phyloP scores from a whole-genome alignment of 2,797 vertebrate species.

The Prionace glauca region DNA sequence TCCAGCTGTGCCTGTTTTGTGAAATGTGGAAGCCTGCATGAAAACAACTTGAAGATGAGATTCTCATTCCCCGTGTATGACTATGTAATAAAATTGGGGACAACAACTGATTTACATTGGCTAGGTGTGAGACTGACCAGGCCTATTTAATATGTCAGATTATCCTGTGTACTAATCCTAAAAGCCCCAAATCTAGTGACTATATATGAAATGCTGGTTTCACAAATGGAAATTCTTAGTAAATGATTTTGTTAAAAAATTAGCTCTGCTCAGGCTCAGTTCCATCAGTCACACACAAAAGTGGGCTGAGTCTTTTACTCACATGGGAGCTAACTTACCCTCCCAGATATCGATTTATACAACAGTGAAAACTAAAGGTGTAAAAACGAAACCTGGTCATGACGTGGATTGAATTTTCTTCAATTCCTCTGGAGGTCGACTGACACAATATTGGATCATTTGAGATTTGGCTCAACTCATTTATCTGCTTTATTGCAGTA shows the following conservation, averaged over 20 bases:
- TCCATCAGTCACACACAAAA: background rate
- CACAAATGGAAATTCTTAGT: background rate
- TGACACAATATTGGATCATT: background rate
- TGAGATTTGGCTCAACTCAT: background rate
- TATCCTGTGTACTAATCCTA: background rate
- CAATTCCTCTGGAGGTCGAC: background rate
- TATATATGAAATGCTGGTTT: background rate
- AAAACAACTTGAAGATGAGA: background rate
- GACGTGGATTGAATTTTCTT: background rate
- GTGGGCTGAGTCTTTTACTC: background rate
- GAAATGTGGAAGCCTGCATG: background rate
- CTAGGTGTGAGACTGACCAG: background rate
- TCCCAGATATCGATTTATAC: background rate
- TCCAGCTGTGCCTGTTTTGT: background rate
- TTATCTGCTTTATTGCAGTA: background rate
- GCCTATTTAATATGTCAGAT: background rate
- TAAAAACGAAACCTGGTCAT: background rate
- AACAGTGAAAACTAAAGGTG: background rate
- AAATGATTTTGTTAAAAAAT: background rate
- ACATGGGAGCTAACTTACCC: background rate
- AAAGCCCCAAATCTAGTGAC: background rate
- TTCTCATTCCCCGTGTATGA: background rate
- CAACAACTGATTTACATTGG: background rate
- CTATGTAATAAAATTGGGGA: background rate
- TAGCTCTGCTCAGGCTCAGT: background rate